These are phyloP conservation scores for Heloderma charlesbogerti DNA, from an alignment of 2,113 vertebrate species.

Conservation along the genomic window DNA sequence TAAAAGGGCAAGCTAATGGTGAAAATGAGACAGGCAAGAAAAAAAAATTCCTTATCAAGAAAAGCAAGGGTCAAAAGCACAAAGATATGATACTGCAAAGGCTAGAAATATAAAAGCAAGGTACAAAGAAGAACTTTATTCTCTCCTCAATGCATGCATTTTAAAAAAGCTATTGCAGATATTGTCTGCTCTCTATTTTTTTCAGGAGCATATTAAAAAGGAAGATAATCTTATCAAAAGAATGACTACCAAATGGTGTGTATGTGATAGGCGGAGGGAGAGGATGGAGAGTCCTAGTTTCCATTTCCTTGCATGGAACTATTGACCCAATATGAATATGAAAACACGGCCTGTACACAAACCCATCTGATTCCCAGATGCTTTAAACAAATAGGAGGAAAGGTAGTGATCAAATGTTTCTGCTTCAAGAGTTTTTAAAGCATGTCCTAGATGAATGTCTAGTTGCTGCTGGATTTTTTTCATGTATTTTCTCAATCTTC, in stretches of 20 bases:
- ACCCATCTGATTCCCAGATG: not conserved
- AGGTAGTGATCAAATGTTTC: conserved; percentile 7
- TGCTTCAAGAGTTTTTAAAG: not conserved
- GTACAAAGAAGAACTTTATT: not conserved
- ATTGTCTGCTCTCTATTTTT: not conserved
- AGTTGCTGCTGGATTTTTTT: no score
- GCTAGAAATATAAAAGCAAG: not conserved
- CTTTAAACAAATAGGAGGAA: conserved; percentile 1
- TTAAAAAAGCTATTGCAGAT: not conserved
- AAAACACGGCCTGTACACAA: not conserved
- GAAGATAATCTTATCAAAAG: not conserved
- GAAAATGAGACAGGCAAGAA: not conserved
- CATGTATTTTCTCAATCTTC: not conserved
- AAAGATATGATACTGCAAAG: not conserved
- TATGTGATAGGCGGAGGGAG: not conserved
- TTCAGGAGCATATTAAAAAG: not conserved
- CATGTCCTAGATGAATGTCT: not conserved
- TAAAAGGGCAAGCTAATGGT: not conserved
- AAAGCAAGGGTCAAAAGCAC: not conserved
- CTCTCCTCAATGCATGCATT: not conserved
- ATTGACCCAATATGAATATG: not conserved
- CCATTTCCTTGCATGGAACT: not conserved
- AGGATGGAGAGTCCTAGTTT: not conserved
- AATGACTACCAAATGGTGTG: not conserved
- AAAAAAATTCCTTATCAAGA: rapidly evolving